Base-by-base conservation (phyloP, 2,797 vertebrate genomes). In the Paguma larvata region DNA sequence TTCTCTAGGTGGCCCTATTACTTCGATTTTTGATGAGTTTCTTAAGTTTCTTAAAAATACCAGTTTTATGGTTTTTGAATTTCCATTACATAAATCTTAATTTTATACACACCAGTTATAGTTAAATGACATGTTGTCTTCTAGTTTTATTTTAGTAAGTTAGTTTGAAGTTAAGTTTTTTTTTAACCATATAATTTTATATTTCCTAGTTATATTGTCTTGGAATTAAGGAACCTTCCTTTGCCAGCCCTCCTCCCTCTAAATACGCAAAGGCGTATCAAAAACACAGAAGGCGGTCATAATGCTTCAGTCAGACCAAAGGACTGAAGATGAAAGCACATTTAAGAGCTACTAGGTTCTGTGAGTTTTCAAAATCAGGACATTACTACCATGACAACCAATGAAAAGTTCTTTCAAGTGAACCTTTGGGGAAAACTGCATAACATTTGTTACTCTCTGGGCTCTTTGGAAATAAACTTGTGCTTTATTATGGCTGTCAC, bases 1-100 rank as follows among this genome's bases (percentile, higher is more conserved):
- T 78, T 98, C 98, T 98, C 97, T 98, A 98, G 98, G 94, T 98
- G 98, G 98, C 98, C 46, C 97, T 97, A 98, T 97, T 88, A 95
- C 95, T 97, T 97, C 97, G 98, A 96, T 96, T 96, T 98, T 97
- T 78, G 96, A 96, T 97, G 41, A 79, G 56, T 93, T 97, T 32
- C 72, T 94, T 97, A 93, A 83, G 87, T 88, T 91, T 94, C 96
- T 95, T 93, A 85, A 77, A 98, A 97, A 95, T 96, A 86, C 93
- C 90, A 56, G 25, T 98, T 65, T 96, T 82, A 62, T 94, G 90
- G 95, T 95, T 94, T 97, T 94, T 95, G 46, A 95, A 96, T 23
- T 97, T 98, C 94, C 95, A 97, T 96, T 4, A 63, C 13, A 79
- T 59, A 65, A 68, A 82, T 41, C 93, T 91, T 95, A 95, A 98